A percentile compares a stretch with the other conserved stretches of the same genome.
These are phyloP conservation scores for Heliconius hewitsoni DNA, from an alignment of 1,140 invertebrate species.

Conservation along the genomic window DNA sequence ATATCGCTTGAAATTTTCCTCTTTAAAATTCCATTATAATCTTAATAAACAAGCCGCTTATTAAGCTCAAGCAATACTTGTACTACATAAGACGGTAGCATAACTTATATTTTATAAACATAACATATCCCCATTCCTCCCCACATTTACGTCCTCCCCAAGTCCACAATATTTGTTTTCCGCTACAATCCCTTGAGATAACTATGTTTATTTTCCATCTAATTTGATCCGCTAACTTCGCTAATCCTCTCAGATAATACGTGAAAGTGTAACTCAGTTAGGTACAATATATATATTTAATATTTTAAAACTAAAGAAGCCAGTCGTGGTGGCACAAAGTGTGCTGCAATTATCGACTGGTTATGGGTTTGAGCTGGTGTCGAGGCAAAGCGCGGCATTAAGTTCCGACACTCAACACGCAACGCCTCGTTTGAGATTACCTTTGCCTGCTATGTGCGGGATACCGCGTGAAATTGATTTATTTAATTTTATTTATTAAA, in stretches of 20 bases:
- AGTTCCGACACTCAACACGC: too few relatives aligned
- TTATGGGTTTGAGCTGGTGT: too few relatives aligned
- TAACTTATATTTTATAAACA: not conserved
- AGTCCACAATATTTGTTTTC: slow-evolving; percentile 38
- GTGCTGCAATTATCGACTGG: too few relatives aligned
- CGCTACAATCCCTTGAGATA: slow-evolving; percentile 37
- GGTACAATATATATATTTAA: not conserved
- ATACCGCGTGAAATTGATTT: too few relatives aligned
- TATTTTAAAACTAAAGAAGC: too few relatives aligned
- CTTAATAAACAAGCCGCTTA: not conserved
- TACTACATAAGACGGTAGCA: not conserved
- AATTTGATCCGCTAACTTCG: slow-evolving; percentile 42
- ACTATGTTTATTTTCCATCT: slow-evolving; percentile 44
- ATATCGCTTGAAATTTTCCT: too few relatives aligned
- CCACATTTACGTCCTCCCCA: not conserved
- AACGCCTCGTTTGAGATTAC: too few relatives aligned
- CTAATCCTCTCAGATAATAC: slow-evolving; percentile 30
- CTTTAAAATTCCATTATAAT: too few relatives aligned
- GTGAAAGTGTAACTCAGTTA: slow-evolving; percentile 18
- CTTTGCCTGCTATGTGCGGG: too few relatives aligned
- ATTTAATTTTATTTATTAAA: too few relatives aligned
- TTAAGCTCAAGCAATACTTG: not conserved
- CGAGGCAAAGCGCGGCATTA: too few relatives aligned
- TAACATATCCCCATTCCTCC: not conserved
- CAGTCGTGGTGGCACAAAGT: too few relatives aligned